Evolutionary conservation across 2,113 vertebrate species (phyloP), one percentile per base, ranked within the genome.

Genomic region (Sceloporus undulatus): DNA sequence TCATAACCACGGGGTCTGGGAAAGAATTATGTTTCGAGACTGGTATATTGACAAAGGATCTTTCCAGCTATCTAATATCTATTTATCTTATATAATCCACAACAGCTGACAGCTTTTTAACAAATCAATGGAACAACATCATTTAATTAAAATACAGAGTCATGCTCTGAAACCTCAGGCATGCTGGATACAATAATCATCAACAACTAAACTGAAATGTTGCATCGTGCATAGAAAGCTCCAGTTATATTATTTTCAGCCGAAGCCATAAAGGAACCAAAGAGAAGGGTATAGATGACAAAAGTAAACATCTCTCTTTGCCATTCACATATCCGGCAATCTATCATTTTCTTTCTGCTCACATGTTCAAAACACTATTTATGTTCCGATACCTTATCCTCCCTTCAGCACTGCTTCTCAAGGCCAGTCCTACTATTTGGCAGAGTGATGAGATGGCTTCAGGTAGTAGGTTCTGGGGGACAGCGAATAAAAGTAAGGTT

Each of bases 21-120:
- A 56, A 77, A 83, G 62, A 71, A 40, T 78, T 77, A 54, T 84
- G 18, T 88, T 88, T 77, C 62, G 52, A 84, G 29, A 77, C 73
- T 40, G 73, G 74, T 78, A 54, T 73, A 78, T 88, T 88, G 87
- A 77, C 87, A 84, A 88, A 78, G n/a, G 75, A 40, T 77, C 83
- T 88, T 88, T 83, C 68, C 87, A 84, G 83, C 74, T 77, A 83
- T 83, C 81, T 88, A 83, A 83, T 70, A 77, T 83, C 62, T 88
- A 65, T 88, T 84, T 88, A 88, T 82, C 83, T 88, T 88, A 83
- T 77, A 88, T 83, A 88, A 88, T 88, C 87, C 81, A 78, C 74
- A 83, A 88, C 87, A 88, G 73, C 73, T 88, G 87, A 88, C 81
- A 76, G 68, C n/a, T 83, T 27, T 27, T 48, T 74, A 27, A 8